phyloP scores from a whole-genome alignment of 1,140 invertebrate species.

The Sarcophaga peregrina region DNA sequence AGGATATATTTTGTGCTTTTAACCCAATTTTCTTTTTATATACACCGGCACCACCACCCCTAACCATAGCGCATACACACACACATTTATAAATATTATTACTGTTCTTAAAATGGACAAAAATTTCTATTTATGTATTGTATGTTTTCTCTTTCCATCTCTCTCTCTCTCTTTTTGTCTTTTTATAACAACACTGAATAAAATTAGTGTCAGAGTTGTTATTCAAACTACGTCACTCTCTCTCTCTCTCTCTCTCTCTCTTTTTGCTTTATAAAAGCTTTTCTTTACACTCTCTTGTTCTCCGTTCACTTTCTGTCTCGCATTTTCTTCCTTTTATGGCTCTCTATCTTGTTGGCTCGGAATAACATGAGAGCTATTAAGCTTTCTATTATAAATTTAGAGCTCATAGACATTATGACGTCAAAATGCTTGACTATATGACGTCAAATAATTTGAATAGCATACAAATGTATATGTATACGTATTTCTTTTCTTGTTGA shows the following conservation, averaged over 20 bases:
- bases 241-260: not conserved
- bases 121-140: not conserved
- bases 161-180: not conserved
- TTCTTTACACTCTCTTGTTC: not conserved
- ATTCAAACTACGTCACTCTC: constrained; percentile 6
- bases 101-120: constrained; percentile 16
- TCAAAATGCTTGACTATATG: constrained; percentile 15
- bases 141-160: not conserved
- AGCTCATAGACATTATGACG: constrained; percentile 34
- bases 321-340: no score
- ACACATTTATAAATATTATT: not conserved
- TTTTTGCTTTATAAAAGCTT: not conserved
- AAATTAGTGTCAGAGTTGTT: not conserved
- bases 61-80: not conserved
- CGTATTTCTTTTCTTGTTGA: no score
- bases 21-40: constrained; percentile 36
- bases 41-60: not conserved
- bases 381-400: constrained; percentile 10
- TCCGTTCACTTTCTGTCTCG: no score
- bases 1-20: not conserved
- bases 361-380: not conserved
- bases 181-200: not conserved
- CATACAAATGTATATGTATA: no score
- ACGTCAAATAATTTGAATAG: constrained; percentile 5
- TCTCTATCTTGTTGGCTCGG: no score